Percentiles rank a stretch among this genome's conserved stretches.
Conservation (phyloP, 2,888 invertebrate species). For the Yponomeuta cagnagella region DNA sequence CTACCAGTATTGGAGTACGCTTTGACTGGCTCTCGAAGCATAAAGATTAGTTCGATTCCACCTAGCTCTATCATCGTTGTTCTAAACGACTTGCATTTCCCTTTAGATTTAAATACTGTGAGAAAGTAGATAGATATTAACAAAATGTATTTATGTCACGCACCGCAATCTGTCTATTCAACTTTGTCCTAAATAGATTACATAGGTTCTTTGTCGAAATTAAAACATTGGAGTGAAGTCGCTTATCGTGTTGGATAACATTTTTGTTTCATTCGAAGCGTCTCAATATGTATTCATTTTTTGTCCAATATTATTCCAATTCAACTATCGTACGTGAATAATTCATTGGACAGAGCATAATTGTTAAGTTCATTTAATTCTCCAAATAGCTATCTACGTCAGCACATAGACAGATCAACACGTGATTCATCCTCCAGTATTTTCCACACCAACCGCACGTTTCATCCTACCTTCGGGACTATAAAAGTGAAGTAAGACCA, state of each 20-base stretch:
- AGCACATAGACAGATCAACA: not conserved
- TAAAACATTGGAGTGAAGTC: not conserved
- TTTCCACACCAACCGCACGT: not conserved
- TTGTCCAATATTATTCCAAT: too few species aligned
- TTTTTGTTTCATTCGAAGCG: not conserved
- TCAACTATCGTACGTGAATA: too few species aligned
- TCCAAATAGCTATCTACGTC: not conserved
- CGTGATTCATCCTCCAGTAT: not conserved
- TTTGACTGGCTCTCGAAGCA: too few species aligned
- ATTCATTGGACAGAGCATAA: too few species aligned
- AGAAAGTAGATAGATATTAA: not conserved
- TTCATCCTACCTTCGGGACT: not conserved
- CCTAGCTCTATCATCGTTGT: too few species aligned
- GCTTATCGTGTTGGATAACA: not conserved
- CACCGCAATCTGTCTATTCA: not conserved
- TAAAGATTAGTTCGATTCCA: too few species aligned
- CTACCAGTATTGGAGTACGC: too few species aligned
- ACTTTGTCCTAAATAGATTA: not conserved
- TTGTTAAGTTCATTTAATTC: not conserved
- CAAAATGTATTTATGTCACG: not conserved
- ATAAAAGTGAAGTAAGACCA: not conserved
- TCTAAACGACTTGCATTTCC: not conserved
- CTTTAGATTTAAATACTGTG: not conserved
- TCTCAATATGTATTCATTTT: too few species aligned
- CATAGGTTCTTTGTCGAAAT: not conserved